A percentile compares a stretch with the other conserved stretches of the same genome.
phyloP scores from a whole-genome alignment of 2,888 invertebrate genomes.

The Bedellia somnulentella region DNA sequence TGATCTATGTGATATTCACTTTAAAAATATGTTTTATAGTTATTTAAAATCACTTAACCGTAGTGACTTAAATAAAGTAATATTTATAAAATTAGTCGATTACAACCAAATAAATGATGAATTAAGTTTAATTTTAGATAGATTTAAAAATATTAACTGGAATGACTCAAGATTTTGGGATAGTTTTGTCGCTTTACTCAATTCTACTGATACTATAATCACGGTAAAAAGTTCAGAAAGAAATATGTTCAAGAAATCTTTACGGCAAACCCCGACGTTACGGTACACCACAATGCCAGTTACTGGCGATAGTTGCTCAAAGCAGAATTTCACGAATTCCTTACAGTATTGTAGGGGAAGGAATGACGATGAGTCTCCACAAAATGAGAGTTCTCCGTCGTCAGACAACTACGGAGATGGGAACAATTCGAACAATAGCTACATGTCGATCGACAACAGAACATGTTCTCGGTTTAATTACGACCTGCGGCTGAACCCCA shows the following conservation, averaged over 20 bases:
- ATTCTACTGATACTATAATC: slow-evolving; percentile 63
- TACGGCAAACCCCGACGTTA: slow-evolving; percentile 46
- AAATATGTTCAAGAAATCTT: slow-evolving; percentile 54
- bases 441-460: slow-evolving; percentile 66
- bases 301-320: slow-evolving; percentile 55
- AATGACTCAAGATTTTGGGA: slow-evolving; percentile 85
- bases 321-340: slow-evolving; percentile 56
- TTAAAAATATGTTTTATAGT: slow-evolving; percentile 52
- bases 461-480: slow-evolving; percentile 58
- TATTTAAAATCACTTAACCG: slow-evolving; percentile 49
- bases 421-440: slow-evolving; percentile 68
- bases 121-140: slow-evolving; percentile 44
- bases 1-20: slow-evolving; percentile 49
- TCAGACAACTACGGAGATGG: slow-evolving; percentile 65
- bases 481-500: slow-evolving; percentile 54
- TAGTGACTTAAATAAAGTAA: slow-evolving; percentile 45
- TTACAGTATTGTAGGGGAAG: slow-evolving; percentile 41
- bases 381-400: slow-evolving; percentile 62
- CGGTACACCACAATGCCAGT: slow-evolving; percentile 62
- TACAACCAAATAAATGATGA: slow-evolving; percentile 51
- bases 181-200: slow-evolving; percentile 76
- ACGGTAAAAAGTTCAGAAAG: slow-evolving; percentile 45
- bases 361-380: slow-evolving; percentile 52
- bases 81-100: slow-evolving; percentile 48
- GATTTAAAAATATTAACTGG: slow-evolving; percentile 70